Conservation (phyloP, 2,113 vertebrate genomes). For the Cheilinus undulatus region DNA sequence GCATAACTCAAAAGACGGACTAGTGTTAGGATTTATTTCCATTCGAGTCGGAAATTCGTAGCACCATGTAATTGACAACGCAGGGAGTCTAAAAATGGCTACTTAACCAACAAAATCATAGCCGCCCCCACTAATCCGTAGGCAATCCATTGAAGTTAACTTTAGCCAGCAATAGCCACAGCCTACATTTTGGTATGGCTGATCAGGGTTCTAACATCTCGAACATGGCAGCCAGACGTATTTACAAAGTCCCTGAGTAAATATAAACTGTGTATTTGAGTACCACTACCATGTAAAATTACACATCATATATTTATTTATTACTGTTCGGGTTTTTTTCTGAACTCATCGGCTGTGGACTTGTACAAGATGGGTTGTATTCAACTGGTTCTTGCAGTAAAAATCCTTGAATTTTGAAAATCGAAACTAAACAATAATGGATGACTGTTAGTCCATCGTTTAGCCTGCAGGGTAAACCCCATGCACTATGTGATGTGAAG, state of each 20-base stretch:
- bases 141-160: constrained; percentile 58
- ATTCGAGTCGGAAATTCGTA: constrained; percentile 34
- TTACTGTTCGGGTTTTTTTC: too few relatives aligned
- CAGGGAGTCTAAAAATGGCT: constrained; percentile 79
- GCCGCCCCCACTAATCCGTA: constrained; percentile 66
- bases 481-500: not conserved
- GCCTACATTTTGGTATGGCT: constrained; percentile 35
- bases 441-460: constrained; percentile 9
- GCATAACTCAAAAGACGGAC: constrained; percentile 8
- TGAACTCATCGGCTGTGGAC: not conserved
- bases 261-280: constrained; percentile 1
- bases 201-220: constrained; percentile 46
- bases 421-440: constrained; percentile 38
- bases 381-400: not conserved
- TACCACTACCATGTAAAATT: not conserved
- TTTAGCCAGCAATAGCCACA: constrained; percentile 48
- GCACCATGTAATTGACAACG: constrained; percentile 65
- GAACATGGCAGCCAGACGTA: constrained; percentile 38
- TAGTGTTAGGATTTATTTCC: constrained; percentile 31
- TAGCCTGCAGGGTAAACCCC: not conserved
- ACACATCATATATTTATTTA: constrained; percentile 11
- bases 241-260: not conserved
- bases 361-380: not conserved
- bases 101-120: constrained; percentile 58
- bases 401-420: constrained; percentile 6